phyloP scores from a whole-genome alignment of 2,113 vertebrate species.

The Struthidea cinerea region DNA sequence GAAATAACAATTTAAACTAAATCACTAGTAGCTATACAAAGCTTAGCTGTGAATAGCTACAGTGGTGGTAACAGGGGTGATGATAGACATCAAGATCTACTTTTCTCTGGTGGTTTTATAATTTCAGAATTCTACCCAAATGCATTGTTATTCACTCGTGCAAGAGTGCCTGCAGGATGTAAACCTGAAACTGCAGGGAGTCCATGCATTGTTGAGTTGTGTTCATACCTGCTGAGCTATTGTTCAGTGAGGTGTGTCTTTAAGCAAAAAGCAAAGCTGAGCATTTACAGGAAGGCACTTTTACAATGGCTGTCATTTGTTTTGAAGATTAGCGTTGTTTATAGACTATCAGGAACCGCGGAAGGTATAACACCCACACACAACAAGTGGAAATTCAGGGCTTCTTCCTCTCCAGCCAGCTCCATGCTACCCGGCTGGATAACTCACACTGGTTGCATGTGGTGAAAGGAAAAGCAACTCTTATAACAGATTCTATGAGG shows the following conservation, averaged over 20 bases:
- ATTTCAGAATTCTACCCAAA: background rate
- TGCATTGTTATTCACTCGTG: background rate
- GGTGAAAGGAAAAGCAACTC: background rate
- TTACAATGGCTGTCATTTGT: constrained; percentile 44
- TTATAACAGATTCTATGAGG: background rate
- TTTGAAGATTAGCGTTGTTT: constrained; percentile 47
- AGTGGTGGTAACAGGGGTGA: background rate
- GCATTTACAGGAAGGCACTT: constrained; percentile 43
- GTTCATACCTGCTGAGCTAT: constrained; percentile 75
- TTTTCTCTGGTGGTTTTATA: background rate
- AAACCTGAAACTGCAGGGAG: background rate
- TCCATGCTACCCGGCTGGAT: background rate
- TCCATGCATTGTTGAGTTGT: background rate
- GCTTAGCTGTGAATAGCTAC: background rate
- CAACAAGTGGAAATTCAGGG: background rate
- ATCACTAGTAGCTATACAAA: background rate
- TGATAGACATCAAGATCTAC: background rate
- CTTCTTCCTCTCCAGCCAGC: background rate
- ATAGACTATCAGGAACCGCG: background rate
- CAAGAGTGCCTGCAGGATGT: constrained; percentile 29
- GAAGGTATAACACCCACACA: background rate
- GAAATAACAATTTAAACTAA: background rate
- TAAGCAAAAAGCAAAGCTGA: constrained; percentile 62
- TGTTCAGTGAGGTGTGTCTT: constrained; percentile 78
- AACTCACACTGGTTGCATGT: background rate